phyloP scores from a whole-genome alignment of 2,888 invertebrate species.

The Sesamia inferens region DNA sequence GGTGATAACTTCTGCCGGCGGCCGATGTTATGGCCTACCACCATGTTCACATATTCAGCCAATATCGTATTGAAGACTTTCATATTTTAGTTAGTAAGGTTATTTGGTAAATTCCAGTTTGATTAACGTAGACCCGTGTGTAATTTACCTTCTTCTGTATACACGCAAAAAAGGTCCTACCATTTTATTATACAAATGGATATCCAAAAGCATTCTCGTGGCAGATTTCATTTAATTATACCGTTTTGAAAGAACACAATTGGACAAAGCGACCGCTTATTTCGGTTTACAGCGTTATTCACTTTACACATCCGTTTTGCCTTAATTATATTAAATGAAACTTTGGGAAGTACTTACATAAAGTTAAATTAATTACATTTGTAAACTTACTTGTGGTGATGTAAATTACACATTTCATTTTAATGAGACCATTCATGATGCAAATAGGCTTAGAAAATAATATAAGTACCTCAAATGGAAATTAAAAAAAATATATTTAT shows the following conservation, averaged over 20 bases:
- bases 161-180: background rate
- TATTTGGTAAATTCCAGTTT: background rate
- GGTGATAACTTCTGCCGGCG: no score
- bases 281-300: background rate
- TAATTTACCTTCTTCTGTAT: background rate
- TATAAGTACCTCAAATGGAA: background rate
- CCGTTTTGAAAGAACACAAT: conserved; percentile 9
- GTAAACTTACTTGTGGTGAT: background rate
- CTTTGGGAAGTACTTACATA: background rate
- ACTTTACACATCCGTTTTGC: background rate
- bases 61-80: background rate
- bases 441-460: background rate
- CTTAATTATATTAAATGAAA: background rate
- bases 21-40: no score
- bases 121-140: no score
- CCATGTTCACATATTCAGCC: no score
- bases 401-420: background rate
- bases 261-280: conserved; percentile 16
- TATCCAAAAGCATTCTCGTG: no score
- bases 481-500: no score
- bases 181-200: background rate
- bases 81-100: no score
- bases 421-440: background rate
- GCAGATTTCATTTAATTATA: conserved; percentile 4
- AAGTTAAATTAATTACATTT: background rate